These are phyloP conservation scores for Pangasius macronema DNA, from an alignment of 2,797 vertebrate species.

Conservation along the genomic window DNA sequence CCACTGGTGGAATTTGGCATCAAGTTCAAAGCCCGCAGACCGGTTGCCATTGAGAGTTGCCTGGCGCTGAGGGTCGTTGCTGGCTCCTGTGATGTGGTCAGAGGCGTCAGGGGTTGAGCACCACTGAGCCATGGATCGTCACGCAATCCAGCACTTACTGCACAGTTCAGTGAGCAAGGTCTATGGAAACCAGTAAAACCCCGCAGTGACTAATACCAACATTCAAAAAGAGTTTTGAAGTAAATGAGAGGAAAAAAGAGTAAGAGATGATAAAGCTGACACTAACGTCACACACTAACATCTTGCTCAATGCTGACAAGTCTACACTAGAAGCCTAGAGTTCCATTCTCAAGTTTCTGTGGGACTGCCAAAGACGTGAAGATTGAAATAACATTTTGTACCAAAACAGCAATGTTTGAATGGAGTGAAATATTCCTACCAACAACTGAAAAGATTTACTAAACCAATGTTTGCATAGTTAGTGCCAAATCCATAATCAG, in stretches of 20 bases:
- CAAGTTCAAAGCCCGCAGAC: constrained; percentile 49
- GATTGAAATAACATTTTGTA: not conserved
- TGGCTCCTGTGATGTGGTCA: constrained; percentile 55
- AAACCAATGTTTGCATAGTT: constrained; percentile 8
- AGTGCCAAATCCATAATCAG: constrained; percentile 25
- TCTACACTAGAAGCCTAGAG: not conserved
- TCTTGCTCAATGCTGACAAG: not conserved
- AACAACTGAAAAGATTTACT: not conserved
- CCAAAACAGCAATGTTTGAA: not conserved
- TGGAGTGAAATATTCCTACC: not conserved
- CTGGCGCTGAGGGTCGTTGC: constrained; percentile 13
- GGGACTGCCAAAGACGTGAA: not conserved
- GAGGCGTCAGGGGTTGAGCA: constrained; percentile 22
- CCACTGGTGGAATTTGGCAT: constrained; percentile 48
- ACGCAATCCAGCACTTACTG: constrained; percentile 42
- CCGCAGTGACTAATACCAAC: constrained; percentile 28
- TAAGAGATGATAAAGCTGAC: not conserved
- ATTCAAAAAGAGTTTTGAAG: constrained; percentile 24
- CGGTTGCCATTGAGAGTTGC: constrained; percentile 41
- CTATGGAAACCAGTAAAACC: constrained; percentile 36
- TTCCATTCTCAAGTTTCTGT: not conserved
- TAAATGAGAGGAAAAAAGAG: constrained; percentile 20
- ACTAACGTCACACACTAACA: not conserved
- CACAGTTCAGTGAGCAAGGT: constrained; percentile 43
- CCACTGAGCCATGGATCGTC: constrained; percentile 35